Percentiles rank a stretch among this genome's conserved stretches.
Conservation (phyloP, 2,113 vertebrate genomes). For the Polyodon spathula region DNA sequence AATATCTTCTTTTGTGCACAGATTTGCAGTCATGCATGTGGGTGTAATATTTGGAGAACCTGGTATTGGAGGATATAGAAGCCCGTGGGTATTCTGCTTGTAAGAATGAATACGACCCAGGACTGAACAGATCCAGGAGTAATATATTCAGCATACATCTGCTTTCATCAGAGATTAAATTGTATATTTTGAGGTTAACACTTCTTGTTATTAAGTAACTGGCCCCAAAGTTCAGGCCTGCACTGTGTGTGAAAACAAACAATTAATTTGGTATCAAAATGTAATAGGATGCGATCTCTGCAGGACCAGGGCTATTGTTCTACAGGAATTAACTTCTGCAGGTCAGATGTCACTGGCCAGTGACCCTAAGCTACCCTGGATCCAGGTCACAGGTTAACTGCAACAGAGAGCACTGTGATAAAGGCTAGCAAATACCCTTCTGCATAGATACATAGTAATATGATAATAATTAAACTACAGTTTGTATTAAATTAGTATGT, state of each 20-base stretch:
- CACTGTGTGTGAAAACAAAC: conserved; percentile 41
- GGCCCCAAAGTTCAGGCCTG: conserved; percentile 43
- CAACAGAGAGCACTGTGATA: background rate
- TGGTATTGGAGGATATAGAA: too few relatives aligned
- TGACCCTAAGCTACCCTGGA: conserved; percentile 38
- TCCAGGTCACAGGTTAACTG: conserved; percentile 1
- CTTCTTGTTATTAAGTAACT: conserved; percentile 4
- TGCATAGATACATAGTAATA: too few relatives aligned
- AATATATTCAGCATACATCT: too few relatives aligned
- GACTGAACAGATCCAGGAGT: too few relatives aligned
- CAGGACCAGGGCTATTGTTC: conserved; percentile 45
- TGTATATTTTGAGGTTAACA: background rate
- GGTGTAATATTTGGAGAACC: too few relatives aligned
- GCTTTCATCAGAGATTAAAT: background rate
- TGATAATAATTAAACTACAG: too few relatives aligned
- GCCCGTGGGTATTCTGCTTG: too few relatives aligned
- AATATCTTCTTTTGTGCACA: too few relatives aligned
- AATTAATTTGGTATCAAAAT: conserved; percentile 60
- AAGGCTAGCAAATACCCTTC: too few relatives aligned
- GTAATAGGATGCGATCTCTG: conserved; percentile 48
- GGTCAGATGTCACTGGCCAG: conserved; percentile 44
- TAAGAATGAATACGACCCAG: too few relatives aligned
- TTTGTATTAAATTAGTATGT: too few relatives aligned
- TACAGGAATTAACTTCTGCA: conserved; percentile 48
- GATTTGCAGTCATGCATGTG: too few relatives aligned